Percentiles rank a stretch among this genome's conserved stretches.
These are phyloP conservation scores for Thumatha senex DNA, from an alignment of 2,888 invertebrate species.

Conservation along the genomic window DNA sequence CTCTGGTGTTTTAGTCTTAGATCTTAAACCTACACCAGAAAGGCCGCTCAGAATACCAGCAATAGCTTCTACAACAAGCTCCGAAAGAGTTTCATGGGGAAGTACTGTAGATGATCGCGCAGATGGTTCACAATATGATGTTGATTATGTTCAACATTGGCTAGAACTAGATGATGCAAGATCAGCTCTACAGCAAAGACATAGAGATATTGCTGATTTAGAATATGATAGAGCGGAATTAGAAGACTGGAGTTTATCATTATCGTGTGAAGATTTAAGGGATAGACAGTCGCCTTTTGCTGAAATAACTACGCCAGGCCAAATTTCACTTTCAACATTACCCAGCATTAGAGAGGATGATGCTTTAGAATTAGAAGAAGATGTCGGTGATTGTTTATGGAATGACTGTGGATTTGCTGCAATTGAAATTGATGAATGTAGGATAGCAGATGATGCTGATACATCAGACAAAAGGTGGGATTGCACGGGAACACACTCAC, in stretches of 20 bases:
- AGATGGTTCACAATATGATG: conserved; percentile 86
- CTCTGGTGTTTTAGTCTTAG: conserved; percentile 85
- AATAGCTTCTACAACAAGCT: conserved; percentile 77
- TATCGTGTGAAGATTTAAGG: conserved; percentile 87
- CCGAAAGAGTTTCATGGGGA: conserved; percentile 83
- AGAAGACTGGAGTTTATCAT: conserved; percentile 90
- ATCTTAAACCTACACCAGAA: conserved; percentile 83
- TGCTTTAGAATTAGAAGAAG: conserved; percentile 88
- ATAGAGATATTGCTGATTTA: conserved; percentile 86
- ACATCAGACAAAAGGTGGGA: conserved; percentile 86
- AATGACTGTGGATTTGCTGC: conserved; percentile 89
- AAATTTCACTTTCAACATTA: conserved; percentile 85
- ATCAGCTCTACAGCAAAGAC: conserved; percentile 86
- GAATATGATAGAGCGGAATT: conserved; percentile 90
- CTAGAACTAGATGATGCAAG: conserved; percentile 88
- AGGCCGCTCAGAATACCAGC: conserved; percentile 84
- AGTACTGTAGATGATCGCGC: conserved; percentile 83
- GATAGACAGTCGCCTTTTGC: conserved; percentile 80
- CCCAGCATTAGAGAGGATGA: conserved; percentile 90
- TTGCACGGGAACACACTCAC: conserved; percentile 82
- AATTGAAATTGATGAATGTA: conserved; percentile 86
- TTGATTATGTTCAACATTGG: conserved; percentile 90
- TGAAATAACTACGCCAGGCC: conserved; percentile 84
- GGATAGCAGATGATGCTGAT: conserved; percentile 75
- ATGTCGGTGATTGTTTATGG: conserved; percentile 89